A percentile compares a stretch with the other conserved stretches of the same genome.
phyloP scores from a whole-genome alignment of 1,140 invertebrate species.

The Drosophila trapezifrons region DNA sequence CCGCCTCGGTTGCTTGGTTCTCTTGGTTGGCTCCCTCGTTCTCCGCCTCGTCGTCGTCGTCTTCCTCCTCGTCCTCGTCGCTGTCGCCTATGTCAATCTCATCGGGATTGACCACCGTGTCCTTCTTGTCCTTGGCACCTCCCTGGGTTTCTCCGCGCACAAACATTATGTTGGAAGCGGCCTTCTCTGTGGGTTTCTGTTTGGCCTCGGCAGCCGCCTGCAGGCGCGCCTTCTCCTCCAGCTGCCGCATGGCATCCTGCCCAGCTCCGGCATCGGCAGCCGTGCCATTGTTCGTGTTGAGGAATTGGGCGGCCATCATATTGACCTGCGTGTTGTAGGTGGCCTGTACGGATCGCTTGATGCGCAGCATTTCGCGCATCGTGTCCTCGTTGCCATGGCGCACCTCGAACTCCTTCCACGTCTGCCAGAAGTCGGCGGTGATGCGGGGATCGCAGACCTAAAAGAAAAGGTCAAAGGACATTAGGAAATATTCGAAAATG shows the following conservation, averaged over 20 bases:
- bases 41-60: conserved; percentile 87
- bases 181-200: conserved; percentile 56
- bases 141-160: conserved; percentile 94
- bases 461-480: background rate
- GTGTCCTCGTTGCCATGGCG: conserved; percentile 99
- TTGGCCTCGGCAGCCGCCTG: conserved; percentile 84
- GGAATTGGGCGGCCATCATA: conserved; percentile 99
- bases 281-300: conserved; percentile 89
- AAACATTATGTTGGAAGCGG: conserved; percentile 90
- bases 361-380: conserved; percentile 99
- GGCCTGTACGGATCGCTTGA: conserved; percentile 98
- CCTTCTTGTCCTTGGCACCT: conserved; percentile 87
- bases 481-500: background rate
- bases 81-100: conserved; percentile 96
- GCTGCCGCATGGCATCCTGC: conserved; percentile 94
- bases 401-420: conserved; percentile 99
- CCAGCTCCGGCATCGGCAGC: conserved; percentile 89
- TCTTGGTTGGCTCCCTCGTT: conserved; percentile 85
- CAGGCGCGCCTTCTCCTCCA: conserved; percentile 90
- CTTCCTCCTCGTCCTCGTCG: conserved; percentile 89
- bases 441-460: conserved; percentile 98
- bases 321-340: conserved; percentile 98
- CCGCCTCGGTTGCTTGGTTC: conserved; percentile 84
- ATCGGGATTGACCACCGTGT: conserved; percentile 93
- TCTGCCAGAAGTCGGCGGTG: conserved; percentile 97